Conservation (phyloP, 2,888 invertebrate genomes). For the Halocaridina rubra region DNA sequence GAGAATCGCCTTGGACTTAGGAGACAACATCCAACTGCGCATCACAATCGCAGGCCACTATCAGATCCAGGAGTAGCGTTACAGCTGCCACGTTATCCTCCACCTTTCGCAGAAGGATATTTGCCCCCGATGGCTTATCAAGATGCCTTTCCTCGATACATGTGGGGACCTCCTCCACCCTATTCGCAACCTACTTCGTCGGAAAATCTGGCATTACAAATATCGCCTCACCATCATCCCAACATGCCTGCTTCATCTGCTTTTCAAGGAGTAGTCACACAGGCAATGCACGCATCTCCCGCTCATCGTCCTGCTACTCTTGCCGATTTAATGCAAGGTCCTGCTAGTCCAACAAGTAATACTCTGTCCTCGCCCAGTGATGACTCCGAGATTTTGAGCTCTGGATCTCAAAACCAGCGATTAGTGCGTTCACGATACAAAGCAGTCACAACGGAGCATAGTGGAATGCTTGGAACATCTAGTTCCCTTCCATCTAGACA, state of each 20-base stretch:
- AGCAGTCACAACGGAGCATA: conserved; percentile 12
- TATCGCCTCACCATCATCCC: conserved; percentile 42
- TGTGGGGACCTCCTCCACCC: conserved; percentile 91
- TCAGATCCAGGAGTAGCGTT: conserved; percentile 58
- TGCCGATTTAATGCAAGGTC: conserved; percentile 57
- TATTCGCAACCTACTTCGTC: conserved; percentile 71
- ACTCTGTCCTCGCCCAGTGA: conserved; percentile 51
- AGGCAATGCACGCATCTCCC: conserved; percentile 33
- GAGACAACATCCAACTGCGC: conserved; percentile 35
- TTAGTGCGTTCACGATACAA: conserved; percentile 33
- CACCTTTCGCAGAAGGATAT: conserved; percentile 62
- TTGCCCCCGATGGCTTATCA: conserved; percentile 62
- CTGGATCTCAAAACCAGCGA: conserved; percentile 42
- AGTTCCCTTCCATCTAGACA: conserved; percentile 58
- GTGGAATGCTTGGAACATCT: conserved; percentile 38
- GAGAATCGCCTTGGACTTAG: conserved; percentile 56
- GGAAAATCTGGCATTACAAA: conserved; percentile 56
- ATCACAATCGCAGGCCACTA: conserved; percentile 43
- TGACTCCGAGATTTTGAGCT: conserved; percentile 38
- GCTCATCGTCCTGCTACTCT: conserved; percentile 55
- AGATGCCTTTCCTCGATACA: conserved; percentile 67
- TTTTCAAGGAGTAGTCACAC: conserved; percentile 28
- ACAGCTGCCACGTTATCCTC: conserved; percentile 58
- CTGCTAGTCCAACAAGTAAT: conserved; percentile 30
- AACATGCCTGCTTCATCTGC: conserved; percentile 42